phyloP scores from a whole-genome alignment of 1,140 invertebrate genomes.

The Zaprionus kolodkinae region DNA sequence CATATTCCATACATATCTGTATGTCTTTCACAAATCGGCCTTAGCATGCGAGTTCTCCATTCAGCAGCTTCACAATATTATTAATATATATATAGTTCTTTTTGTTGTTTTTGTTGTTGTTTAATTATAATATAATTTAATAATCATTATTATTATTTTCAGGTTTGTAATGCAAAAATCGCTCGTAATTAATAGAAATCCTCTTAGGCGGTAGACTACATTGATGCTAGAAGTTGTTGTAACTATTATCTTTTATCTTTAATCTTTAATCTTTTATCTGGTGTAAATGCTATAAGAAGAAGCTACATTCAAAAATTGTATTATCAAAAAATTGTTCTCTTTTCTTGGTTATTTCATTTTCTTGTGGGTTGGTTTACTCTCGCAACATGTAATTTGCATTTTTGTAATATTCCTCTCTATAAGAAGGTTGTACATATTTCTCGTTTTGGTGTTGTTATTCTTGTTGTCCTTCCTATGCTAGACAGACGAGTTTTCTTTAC shows the following conservation, averaged over 20 bases:
- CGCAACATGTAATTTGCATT: slow-evolving; percentile 13
- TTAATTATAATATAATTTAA: slow-evolving; percentile 24
- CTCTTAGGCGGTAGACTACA: slow-evolving; percentile 51
- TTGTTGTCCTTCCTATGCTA: slow-evolving; percentile 18
- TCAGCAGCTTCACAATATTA: slow-evolving; percentile 32
- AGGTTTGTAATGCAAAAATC: slow-evolving; percentile 59
- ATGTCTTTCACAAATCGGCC: slow-evolving; percentile 29
- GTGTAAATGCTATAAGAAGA: slow-evolving; percentile 41
- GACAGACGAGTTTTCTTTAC: slow-evolving; percentile 26
- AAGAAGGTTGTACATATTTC: slow-evolving; percentile 5
- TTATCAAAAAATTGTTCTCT: slow-evolving; percentile 44
- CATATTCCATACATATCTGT: background rate
- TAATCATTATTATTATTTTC: slow-evolving; percentile 31
- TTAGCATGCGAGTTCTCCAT: slow-evolving; percentile 7
- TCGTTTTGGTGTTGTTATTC: slow-evolving; percentile 46
- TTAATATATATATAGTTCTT: slow-evolving; percentile 8
- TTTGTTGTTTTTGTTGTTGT: background rate
- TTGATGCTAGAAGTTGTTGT: slow-evolving; percentile 30
- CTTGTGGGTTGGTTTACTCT: slow-evolving; percentile 21
- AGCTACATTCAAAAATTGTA: slow-evolving; percentile 53
- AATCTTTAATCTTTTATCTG: slow-evolving; percentile 8
- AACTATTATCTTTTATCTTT: background rate
- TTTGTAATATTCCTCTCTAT: slow-evolving; percentile 6
- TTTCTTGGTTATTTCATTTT: slow-evolving; percentile 11
- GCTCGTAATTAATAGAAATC: slow-evolving; percentile 51